Base-by-base conservation (phyloP, 2,888 invertebrate species). In the Neocrepidodera transversa region DNA sequence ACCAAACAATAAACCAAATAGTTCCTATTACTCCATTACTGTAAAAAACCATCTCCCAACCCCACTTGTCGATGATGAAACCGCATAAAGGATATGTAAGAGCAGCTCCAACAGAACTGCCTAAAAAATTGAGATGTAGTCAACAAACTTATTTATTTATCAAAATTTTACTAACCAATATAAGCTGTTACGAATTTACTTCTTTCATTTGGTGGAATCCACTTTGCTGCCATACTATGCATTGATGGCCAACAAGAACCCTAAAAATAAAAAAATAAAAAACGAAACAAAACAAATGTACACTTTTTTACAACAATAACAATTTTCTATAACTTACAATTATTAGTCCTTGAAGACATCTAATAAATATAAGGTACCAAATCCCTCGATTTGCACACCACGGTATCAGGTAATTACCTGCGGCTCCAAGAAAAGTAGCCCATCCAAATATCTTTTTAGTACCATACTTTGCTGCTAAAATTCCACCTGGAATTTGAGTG, bases 191-290 rank as follows among this genome's bases (percentile, higher is more conserved):
- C 69, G 49, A 74, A 74, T 65, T 72, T 87, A 70, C 90, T 88
- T 53, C 92, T 83, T 74, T 93, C 93, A 64, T 89, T 83, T 0
- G 90, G 89, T n/a, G 92, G 92, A 51, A 92, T 90, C 93, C 93
- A 93, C 68, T 86, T 85, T 0, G 90, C 89, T 63, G 90, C 88
- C 82, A 93, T 82, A 17, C 87, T 82, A 75, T 92, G 90, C 89
- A 92, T 90, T 1, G 90, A 85, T 1, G 92, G 92, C 86, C 90
- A 92, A 7, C 86, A 81, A 18, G 87, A 83, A 2, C 87, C 87
- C 87, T 87, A 20, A 71, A 71, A 65, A 36, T 36, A 10, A 30
- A 30, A 30, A 10, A 6, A n/a, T n/a, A n/a, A n/a, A n/a, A n/a
- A n/a, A n/a, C n/a, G n/a, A n/a, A n/a, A n/a, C n/a, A n/a, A n/a